A percentile compares a stretch with the other conserved stretches of the same genome.
Evolutionary conservation across 2,888 invertebrate species (phyloP).

Genomic region (Vanessa cardui): DNA sequence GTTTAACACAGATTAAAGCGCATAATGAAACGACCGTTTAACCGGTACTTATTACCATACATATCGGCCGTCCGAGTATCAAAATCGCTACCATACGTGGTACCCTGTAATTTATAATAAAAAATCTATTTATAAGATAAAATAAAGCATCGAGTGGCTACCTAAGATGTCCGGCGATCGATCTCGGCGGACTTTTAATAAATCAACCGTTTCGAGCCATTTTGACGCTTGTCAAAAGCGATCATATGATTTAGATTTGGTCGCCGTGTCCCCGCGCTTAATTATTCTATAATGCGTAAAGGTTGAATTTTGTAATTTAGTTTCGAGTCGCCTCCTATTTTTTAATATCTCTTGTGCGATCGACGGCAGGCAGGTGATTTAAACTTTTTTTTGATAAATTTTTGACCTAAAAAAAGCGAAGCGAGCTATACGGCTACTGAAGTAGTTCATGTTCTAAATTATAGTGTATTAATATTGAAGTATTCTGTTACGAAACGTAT

Average conservation of each 20-base stretch:
- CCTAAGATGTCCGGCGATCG: slow-evolving; percentile 78
- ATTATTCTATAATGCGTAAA: slow-evolving; percentile 78
- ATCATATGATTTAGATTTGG: slow-evolving; percentile 70
- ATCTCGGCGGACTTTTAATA: slow-evolving; percentile 74
- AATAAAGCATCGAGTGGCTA: slow-evolving; percentile 78
- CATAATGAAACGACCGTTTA: slow-evolving; percentile 55
- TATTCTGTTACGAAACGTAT: slow-evolving; percentile 67
- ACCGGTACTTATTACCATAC: slow-evolving; percentile 59
- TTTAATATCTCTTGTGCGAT: slow-evolving; percentile 76
- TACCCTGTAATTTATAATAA: slow-evolving; percentile 82
- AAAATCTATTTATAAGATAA: slow-evolving; percentile 83
- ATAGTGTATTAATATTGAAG: slow-evolving; percentile 75
- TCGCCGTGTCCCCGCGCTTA: slow-evolving; percentile 53
- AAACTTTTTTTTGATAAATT: slow-evolving; percentile 47
- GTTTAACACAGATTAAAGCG: slow-evolving; percentile 63
- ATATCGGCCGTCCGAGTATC: slow-evolving; percentile 59
- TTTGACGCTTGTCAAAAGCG: slow-evolving; percentile 75
- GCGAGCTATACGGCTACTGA: slow-evolving; percentile 73
- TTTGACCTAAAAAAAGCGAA: slow-evolving; percentile 59
- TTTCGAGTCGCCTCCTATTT: slow-evolving; percentile 77
- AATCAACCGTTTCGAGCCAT: slow-evolving; percentile 66
- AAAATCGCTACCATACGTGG: slow-evolving; percentile 80
- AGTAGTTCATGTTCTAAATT: slow-evolving; percentile 79
- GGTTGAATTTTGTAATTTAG: slow-evolving; percentile 81
- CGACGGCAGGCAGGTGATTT: slow-evolving; percentile 71